Conservation (phyloP, 2,888 invertebrate genomes). For the Mycalesis mineus region DNA sequence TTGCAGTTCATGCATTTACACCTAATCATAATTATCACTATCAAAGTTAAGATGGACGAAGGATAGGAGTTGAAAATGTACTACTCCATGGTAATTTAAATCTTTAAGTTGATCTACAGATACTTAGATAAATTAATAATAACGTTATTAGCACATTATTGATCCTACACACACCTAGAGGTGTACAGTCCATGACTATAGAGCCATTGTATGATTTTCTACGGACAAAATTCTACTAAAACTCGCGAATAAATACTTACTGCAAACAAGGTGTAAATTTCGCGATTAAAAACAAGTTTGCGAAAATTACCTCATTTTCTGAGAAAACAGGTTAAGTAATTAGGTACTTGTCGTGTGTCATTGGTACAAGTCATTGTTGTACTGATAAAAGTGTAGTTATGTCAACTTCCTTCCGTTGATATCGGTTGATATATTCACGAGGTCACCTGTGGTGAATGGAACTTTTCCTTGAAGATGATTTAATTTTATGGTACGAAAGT, state of each 20-base stretch:
- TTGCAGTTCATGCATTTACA: too few species aligned
- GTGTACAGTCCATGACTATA: too few species aligned
- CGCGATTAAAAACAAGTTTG: conserved; percentile 5
- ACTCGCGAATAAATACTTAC: not conserved
- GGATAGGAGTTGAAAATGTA: too few species aligned
- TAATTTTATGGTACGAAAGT: too few species aligned
- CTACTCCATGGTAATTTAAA: too few species aligned
- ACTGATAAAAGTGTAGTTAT: conserved; percentile 28
- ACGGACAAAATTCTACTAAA: not conserved
- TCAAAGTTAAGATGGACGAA: too few species aligned
- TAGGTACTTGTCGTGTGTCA: conserved; percentile 20
- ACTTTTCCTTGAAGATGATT: not conserved
- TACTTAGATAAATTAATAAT: too few species aligned
- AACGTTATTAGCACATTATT: too few species aligned
- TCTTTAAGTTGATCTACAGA: too few species aligned
- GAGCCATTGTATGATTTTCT: too few species aligned
- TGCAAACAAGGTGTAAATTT: not conserved
- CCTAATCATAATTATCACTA: too few species aligned
- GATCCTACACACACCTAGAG: too few species aligned
- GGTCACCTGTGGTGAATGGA: not conserved
- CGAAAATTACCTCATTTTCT: conserved; percentile 29
- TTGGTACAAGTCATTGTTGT: conserved; percentile 25
- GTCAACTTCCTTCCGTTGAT: conserved; percentile 45
- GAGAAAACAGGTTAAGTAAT: conserved; percentile 25
- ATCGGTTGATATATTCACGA: conserved; percentile 2